phyloP scores from a whole-genome alignment of 1,140 invertebrate species.

The Drosophila melanica region DNA sequence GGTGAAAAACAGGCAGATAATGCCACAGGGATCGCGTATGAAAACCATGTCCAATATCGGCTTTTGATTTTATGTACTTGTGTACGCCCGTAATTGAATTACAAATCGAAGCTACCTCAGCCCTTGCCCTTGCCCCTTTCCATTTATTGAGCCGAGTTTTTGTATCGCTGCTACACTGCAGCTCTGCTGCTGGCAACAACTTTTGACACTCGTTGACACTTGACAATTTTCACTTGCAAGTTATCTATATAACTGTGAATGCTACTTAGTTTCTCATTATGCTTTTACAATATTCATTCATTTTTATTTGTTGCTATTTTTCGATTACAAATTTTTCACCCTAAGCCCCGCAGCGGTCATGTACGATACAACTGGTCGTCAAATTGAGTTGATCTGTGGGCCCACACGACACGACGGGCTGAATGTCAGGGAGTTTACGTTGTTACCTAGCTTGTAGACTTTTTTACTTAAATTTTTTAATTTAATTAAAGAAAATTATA shows the following conservation, averaged over 20 bases:
- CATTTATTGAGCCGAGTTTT: conserved; percentile 31
- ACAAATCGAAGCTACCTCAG: conserved; percentile 62
- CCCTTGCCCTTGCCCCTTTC: conserved; percentile 27
- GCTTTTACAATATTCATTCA: conserved; percentile 57
- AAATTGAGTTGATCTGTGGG: background rate
- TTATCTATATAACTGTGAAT: background rate
- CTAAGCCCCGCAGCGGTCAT: conserved; percentile 15
- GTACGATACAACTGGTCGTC: conserved; percentile 13
- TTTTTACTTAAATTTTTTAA: too few species aligned
- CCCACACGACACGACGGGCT: conserved; percentile 9
- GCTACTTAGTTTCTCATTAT: conserved; percentile 44
- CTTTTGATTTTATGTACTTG: conserved; percentile 7
- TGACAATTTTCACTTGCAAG: conserved; percentile 19
- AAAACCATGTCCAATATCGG: conserved; percentile 82
- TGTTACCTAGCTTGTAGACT: background rate
- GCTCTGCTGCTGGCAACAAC: conserved; percentile 41
- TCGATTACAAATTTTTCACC: conserved; percentile 55
- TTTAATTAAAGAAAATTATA: background rate
- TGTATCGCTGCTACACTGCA: conserved; percentile 64
- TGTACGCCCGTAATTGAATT: conserved; percentile 65
- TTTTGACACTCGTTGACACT: conserved; percentile 22
- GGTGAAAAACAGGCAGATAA: conserved; percentile 93
- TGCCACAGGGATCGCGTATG: conserved; percentile 93
- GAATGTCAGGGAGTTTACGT: too few species aligned
- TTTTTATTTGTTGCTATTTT: conserved; percentile 68